A percentile compares a stretch with the other conserved stretches of the same genome.
phyloP scores from a whole-genome alignment of 2,888 invertebrate species.

The Xiphydria camelus region DNA sequence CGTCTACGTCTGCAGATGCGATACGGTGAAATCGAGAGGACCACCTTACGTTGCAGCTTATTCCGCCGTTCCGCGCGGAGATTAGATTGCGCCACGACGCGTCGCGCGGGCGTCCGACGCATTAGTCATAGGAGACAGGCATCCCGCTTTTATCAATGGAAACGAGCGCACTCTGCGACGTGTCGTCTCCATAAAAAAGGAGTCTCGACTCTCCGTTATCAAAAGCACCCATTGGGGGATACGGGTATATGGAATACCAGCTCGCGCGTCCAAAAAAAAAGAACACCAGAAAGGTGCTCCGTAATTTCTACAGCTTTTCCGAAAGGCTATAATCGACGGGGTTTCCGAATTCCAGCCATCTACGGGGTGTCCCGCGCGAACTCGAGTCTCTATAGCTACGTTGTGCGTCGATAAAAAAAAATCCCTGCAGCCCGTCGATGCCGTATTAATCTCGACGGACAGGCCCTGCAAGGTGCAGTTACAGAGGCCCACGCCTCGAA shows the following conservation, averaged over 20 bases:
- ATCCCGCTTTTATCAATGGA: constrained; percentile 1
- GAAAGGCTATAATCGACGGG: too few species aligned
- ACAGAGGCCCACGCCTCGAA: not conserved
- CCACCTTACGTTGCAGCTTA: not conserved
- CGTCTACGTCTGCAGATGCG: too few species aligned
- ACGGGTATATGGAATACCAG: too few species aligned
- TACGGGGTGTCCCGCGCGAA: constrained; percentile 1
- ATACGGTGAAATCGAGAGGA: not conserved
- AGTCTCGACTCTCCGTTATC: too few species aligned
- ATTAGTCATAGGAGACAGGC: not conserved
- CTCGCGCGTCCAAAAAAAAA: too few species aligned
- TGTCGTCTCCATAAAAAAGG: not conserved
- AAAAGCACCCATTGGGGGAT: too few species aligned
- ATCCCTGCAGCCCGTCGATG: not conserved
- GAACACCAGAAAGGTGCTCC: too few species aligned
- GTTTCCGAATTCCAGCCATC: not conserved
- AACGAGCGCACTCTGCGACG: too few species aligned
- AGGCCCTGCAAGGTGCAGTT: constrained; percentile 21
- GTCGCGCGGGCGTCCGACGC: not conserved
- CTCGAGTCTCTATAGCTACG: too few species aligned
- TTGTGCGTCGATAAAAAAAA: too few species aligned
- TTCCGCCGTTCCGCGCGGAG: not conserved
- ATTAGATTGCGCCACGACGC: not conserved
- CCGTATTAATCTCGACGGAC: not conserved
- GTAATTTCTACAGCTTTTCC: too few species aligned